Evolutionary conservation across 2,113 vertebrate species (phyloP).

Genomic region (Taurulus bubalis): DNA sequence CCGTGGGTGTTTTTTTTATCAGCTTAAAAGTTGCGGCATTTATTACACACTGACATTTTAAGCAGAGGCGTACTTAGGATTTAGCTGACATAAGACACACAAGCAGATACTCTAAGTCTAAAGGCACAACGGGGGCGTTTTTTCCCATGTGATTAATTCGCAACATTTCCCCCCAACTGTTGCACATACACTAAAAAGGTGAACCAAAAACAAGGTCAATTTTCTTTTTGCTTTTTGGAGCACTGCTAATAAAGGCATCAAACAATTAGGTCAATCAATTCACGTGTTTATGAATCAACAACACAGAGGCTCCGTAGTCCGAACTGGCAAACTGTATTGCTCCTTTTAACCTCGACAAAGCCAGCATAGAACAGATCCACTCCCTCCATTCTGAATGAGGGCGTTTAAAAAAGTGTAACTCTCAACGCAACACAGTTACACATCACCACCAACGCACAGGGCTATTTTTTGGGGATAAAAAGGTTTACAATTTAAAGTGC

Average conservation of each 20-base stretch:
- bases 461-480: not conserved
- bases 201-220: not conserved
- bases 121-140: not conserved
- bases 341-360: not conserved
- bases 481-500: not conserved
- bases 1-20: constrained; percentile 11
- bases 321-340: not conserved
- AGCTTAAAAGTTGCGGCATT: not conserved
- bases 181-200: not conserved
- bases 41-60: not conserved
- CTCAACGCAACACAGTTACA: not conserved
- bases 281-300: too few species aligned
- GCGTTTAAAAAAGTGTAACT: not conserved
- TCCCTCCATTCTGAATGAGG: not conserved
- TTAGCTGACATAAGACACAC: not conserved
- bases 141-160: not conserved
- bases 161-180: not conserved
- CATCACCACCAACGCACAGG: too few species aligned
- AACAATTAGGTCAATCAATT: not conserved
- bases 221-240: not conserved
- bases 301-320: too few species aligned
- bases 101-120: not conserved
- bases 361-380: not conserved
- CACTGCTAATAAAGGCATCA: not conserved
- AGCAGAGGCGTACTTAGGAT: not conserved